Evolutionary conservation across 1,140 invertebrate species (phyloP).

Genomic region (Zaprionus inermis): DNA sequence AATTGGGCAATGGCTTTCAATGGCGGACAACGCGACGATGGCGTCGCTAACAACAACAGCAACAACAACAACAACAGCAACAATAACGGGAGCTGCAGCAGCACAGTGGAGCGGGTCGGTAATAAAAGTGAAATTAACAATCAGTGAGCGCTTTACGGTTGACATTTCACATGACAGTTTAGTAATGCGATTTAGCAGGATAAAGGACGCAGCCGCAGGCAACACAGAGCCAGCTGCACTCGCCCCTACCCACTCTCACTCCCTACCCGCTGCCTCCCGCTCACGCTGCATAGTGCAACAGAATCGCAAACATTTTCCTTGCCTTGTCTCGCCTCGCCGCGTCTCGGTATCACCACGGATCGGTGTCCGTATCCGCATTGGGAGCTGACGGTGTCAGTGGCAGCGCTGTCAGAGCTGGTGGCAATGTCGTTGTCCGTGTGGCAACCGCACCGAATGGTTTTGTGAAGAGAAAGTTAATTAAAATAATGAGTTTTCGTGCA

Average conservation of each 20-base stretch:
- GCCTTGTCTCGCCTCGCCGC: not conserved
- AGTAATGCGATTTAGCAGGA: constrained; percentile 84
- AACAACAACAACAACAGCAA: constrained; percentile 19
- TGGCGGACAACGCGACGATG: constrained; percentile 51
- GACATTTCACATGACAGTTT: constrained; percentile 84
- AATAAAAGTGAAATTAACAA: constrained; percentile 84
- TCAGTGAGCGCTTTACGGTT: constrained; percentile 83
- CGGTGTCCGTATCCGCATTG: constrained; percentile 8
- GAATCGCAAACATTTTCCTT: constrained; percentile 29
- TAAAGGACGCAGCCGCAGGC: constrained; percentile 75
- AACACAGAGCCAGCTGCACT: constrained; percentile 20
- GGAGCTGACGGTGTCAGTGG: constrained; percentile 12
- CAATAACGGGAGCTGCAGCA: constrained; percentile 13
- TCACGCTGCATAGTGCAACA: constrained; percentile 27
- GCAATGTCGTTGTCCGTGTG: constrained; percentile 54
- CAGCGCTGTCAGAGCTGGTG: constrained; percentile 18
- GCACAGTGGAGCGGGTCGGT: constrained; percentile 38
- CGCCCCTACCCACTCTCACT: not conserved
- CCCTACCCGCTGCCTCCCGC: not conserved
- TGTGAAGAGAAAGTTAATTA: constrained; percentile 84
- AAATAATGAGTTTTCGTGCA: constrained; percentile 83
- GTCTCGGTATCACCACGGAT: constrained; percentile 6
- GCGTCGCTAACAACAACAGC: constrained; percentile 29
- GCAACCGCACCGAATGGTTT: constrained; percentile 60
- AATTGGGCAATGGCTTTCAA: constrained; percentile 50